phyloP scores from a whole-genome alignment of 2,113 vertebrate genomes.

The Myiozetetes cayanensis region DNA sequence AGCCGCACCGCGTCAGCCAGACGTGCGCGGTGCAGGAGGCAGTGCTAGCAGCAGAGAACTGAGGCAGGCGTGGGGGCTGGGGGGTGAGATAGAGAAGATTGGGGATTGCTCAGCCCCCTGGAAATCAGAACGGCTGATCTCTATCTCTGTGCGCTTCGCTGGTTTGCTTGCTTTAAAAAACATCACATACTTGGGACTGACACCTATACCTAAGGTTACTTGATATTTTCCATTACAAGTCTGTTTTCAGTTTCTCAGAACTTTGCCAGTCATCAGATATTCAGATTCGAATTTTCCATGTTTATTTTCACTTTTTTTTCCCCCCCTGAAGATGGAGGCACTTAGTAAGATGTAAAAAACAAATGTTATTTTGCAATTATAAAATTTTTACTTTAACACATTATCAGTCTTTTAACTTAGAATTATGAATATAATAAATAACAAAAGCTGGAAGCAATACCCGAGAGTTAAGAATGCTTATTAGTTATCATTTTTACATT shows the following conservation, averaged over 20 bases:
- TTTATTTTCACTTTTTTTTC: background rate
- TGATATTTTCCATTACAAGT: conserved; percentile 51
- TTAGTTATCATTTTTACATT: background rate
- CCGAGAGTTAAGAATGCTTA: background rate
- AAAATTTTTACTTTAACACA: background rate
- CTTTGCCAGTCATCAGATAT: conserved; percentile 7
- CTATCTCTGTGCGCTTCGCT: background rate
- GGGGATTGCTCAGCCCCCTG: background rate
- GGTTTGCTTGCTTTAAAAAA: conserved; percentile 9
- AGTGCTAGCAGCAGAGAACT: background rate
- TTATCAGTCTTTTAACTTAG: background rate
- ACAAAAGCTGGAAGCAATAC: background rate
- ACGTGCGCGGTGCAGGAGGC: background rate
- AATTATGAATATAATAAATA: background rate
- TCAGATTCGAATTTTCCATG: background rate
- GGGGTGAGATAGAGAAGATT: background rate
- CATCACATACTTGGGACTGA: background rate
- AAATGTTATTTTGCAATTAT: background rate
- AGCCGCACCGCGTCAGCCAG: background rate
- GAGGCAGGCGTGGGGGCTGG: background rate
- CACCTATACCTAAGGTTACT: conserved; percentile 34
- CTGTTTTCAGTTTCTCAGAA: conserved; percentile 54
- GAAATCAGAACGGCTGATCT: background rate
- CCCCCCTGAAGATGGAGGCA: background rate
- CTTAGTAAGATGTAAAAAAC: background rate